Evolutionary conservation across 37 sponge, comb jelly and placozoan species (phyloP).

Genomic region (Beroe forskalii): DNA sequence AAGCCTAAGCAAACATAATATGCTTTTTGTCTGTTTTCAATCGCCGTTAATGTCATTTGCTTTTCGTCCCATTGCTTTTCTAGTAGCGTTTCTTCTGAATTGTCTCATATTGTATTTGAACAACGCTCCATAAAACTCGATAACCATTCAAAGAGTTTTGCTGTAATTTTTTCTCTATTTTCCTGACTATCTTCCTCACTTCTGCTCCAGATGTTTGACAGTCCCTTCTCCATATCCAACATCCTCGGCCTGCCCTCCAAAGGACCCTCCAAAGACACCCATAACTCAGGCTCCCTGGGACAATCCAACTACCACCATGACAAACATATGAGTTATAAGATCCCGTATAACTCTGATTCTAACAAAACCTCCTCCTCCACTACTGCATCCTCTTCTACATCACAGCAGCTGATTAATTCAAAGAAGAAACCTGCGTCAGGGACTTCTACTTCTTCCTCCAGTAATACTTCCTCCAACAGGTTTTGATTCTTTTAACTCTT

Average conservation of each 20-base stretch:
- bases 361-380: too few species aligned
- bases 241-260: slow-evolving; percentile 61
- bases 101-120: too few species aligned
- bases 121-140: too few species aligned
- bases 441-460: background rate
- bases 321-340: slow-evolving; percentile 24
- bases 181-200: background rate
- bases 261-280: background rate
- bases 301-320: background rate
- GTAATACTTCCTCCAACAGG: too few species aligned
- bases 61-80: too few species aligned
- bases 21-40: too few species aligned
- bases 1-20: too few species aligned
- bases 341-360: background rate
- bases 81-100: too few species aligned
- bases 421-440: slow-evolving; percentile 10
- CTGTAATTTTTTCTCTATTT: too few species aligned
- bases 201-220: slow-evolving; percentile 36
- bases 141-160: too few species aligned
- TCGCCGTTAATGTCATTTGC: too few species aligned
- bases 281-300: background rate
- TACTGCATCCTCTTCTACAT: background rate
- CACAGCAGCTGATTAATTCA: background rate
- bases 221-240: slow-evolving; percentile 55
- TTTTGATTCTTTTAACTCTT: too few species aligned